Evolutionary conservation across 2,797 vertebrate genomes (phyloP).

Genomic region (Sebastes wilsoni): DNA sequence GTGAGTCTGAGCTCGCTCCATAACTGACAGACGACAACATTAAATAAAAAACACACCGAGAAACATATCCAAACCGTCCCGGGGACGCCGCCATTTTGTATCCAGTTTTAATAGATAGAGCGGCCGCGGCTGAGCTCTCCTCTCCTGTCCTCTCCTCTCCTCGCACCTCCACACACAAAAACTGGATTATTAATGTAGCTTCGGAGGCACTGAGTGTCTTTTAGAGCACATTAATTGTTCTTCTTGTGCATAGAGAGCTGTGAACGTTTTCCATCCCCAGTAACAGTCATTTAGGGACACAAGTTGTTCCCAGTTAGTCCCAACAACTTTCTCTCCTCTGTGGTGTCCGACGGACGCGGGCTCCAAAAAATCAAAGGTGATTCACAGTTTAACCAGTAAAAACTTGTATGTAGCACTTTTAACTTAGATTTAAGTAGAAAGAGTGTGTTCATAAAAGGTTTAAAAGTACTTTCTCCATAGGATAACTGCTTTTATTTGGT

Average conservation of each 20-base stretch:
- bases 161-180: slow-evolving; percentile 51
- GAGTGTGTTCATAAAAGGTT: slow-evolving; percentile 45
- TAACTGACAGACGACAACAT: slow-evolving; percentile 60
- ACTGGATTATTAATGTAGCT: slow-evolving; percentile 56
- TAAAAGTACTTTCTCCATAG: slow-evolving; percentile 18
- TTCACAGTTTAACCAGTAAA: slow-evolving; percentile 41
- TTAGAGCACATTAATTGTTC: slow-evolving; percentile 39
- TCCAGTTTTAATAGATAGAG: slow-evolving; percentile 80
- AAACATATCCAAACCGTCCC: slow-evolving; percentile 78
- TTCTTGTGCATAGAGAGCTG: background rate
- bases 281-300: slow-evolving; percentile 50
- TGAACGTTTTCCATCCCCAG: slow-evolving; percentile 32
- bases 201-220: background rate
- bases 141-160: slow-evolving; percentile 40
- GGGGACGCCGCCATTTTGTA: slow-evolving; percentile 88
- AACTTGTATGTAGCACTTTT: slow-evolving; percentile 13
- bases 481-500: slow-evolving; percentile 3
- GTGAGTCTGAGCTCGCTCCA: slow-evolving; percentile 64
- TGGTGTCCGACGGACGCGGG: slow-evolving; percentile 54
- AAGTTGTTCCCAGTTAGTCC: slow-evolving; percentile 43
- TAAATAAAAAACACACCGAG: slow-evolving; percentile 76
- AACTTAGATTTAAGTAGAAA: slow-evolving; percentile 13
- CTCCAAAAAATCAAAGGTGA: slow-evolving; percentile 67
- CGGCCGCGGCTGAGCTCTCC: slow-evolving; percentile 69
- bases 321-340: slow-evolving; percentile 63